These are phyloP conservation scores for Sula dactylatra DNA, from an alignment of 2,113 vertebrate genomes.

Conservation along the genomic window DNA sequence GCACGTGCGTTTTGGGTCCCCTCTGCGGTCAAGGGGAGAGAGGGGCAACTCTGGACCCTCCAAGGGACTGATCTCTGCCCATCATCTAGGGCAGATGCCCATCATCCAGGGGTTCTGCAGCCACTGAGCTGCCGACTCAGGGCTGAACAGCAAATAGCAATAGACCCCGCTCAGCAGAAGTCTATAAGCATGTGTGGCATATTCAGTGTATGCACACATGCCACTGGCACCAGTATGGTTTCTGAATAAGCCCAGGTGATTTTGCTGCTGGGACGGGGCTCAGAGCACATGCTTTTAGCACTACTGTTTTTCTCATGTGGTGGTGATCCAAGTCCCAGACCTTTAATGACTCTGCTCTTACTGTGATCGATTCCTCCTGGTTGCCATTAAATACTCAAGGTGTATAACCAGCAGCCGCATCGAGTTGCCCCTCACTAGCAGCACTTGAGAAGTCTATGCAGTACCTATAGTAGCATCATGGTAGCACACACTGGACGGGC, in stretches of 20 bases:
- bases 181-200: rapidly evolving
- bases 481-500: rapidly evolving
- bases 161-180: not conserved
- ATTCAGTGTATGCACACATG: rapidly evolving
- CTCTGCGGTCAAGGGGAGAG: not conserved
- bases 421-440: not conserved
- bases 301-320: not conserved
- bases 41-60: not conserved
- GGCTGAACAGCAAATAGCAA: not conserved
- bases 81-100: not conserved
- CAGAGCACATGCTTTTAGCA: not conserved
- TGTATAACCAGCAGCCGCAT: not conserved
- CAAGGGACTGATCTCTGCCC: not conserved
- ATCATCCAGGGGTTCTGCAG: not conserved
- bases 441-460: not conserved
- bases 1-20: rapidly evolving
- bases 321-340: not conserved
- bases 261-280: not conserved
- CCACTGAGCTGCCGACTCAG: not conserved
- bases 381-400: not conserved
- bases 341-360: not conserved
- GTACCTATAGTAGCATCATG: not conserved
- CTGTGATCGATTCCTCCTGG: not conserved
- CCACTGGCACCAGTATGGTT: not conserved
- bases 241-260: not conserved